These are phyloP conservation scores for Mayetiola destructor DNA, from an alignment of 2,888 invertebrate species.

Conservation along the genomic window DNA sequence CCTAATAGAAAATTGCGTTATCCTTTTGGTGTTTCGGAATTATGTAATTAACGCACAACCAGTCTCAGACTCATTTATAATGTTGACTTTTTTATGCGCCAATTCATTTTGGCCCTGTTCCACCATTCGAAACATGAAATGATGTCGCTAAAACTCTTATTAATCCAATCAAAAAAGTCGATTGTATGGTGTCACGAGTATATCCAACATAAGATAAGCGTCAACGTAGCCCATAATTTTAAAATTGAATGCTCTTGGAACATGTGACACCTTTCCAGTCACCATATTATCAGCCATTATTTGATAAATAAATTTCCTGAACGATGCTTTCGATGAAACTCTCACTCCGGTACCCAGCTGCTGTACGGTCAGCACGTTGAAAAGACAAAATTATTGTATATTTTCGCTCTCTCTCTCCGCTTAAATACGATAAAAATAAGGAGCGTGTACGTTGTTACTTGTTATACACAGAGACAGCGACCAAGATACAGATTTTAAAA, in stretches of 20 bases:
- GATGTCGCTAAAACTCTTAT: not conserved
- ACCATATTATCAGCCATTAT: conserved; percentile 3
- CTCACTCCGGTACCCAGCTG: not conserved
- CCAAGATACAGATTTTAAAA: not conserved
- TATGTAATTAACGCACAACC: too few species aligned
- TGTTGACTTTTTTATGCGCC: too few species aligned
- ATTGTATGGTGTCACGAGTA: not conserved
- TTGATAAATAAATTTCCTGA: conserved; percentile 10
- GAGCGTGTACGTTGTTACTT: too few species aligned
- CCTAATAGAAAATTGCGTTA: too few species aligned
- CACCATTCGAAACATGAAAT: too few species aligned
- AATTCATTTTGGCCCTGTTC: too few species aligned
- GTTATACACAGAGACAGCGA: not conserved
- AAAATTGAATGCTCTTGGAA: conserved; percentile 1
- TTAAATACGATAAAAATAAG: not conserved
- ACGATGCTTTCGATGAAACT: conserved; percentile 9
- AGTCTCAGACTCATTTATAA: too few species aligned
- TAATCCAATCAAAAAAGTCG: conserved; percentile 3
- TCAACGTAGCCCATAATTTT: not conserved
- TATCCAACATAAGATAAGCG: not conserved
- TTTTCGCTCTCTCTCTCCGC: not conserved
- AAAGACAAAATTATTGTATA: conserved; percentile 1
- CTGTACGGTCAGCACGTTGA: not conserved
- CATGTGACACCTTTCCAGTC: conserved; percentile 1
- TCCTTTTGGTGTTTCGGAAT: too few species aligned